These are phyloP conservation scores for Pluvianellus socialis DNA, from an alignment of 2,113 vertebrate genomes.

Conservation along the genomic window DNA sequence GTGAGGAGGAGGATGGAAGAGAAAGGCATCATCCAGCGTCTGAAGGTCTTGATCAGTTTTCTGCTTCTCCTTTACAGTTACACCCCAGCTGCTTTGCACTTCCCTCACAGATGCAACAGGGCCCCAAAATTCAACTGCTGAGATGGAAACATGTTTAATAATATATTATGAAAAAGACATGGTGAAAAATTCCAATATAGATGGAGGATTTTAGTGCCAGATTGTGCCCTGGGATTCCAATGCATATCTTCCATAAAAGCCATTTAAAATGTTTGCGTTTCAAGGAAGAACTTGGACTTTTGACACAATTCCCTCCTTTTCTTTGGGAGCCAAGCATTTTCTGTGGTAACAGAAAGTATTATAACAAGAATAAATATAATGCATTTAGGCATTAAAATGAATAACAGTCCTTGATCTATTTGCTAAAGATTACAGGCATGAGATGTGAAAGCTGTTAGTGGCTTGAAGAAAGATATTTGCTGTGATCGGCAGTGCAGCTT, in stretches of 20 bases:
- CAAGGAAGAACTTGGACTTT: conserved; percentile 45
- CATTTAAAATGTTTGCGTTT: conserved; percentile 26
- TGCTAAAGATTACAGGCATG: conserved; percentile 34
- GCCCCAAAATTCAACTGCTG: conserved; percentile 29
- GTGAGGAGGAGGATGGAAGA: not conserved
- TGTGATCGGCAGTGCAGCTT: not conserved
- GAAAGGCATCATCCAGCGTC: not conserved
- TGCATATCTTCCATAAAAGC: conserved; percentile 42
- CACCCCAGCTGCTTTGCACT: conserved; percentile 12
- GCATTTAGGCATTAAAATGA: conserved; percentile 61
- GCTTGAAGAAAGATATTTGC: conserved; percentile 17
- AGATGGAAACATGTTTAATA: conserved; percentile 42
- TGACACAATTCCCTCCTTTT: conserved; percentile 51
- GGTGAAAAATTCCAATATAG: conserved; percentile 43
- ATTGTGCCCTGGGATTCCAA: conserved; percentile 24
- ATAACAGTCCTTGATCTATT: conserved; percentile 55
- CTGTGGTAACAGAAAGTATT: conserved; percentile 57
- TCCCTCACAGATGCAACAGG: conserved; percentile 28
- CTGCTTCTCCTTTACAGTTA: not conserved
- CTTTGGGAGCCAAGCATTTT: conserved; percentile 40
- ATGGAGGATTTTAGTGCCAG: conserved; percentile 21
- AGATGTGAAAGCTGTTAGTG: conserved; percentile 41
- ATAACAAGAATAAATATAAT: conserved; percentile 55
- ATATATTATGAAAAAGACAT: conserved; percentile 46
- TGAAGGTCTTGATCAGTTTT: not conserved